These are phyloP conservation scores for Cassiopea xamachana DNA, from an alignment of 30 jellyfish, hydroid and myxozoan species.

Conservation along the genomic window DNA sequence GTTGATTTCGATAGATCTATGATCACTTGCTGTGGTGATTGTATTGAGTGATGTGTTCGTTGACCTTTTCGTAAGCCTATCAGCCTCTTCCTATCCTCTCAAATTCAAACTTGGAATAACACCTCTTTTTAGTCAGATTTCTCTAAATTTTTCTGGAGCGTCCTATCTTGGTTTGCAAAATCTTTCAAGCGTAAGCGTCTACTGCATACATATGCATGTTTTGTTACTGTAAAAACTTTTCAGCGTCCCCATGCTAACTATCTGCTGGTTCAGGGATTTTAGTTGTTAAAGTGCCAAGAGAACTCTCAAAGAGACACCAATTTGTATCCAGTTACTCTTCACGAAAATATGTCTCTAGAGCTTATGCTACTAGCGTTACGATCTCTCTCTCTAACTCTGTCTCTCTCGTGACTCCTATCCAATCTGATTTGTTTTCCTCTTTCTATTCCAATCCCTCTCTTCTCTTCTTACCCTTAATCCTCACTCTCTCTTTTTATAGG, in stretches of 20 bases:
- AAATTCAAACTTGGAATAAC: constrained; percentile 15
- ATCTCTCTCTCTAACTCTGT: too few species aligned
- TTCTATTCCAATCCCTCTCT: too few species aligned
- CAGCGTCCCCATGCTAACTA: background rate
- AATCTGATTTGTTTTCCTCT: too few species aligned
- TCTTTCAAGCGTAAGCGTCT: constrained; percentile 1
- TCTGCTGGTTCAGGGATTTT: too few species aligned
- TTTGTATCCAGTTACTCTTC: too few species aligned
- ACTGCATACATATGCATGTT: constrained; percentile 10
- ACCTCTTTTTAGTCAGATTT: constrained; percentile 4
- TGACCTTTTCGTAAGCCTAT: background rate
- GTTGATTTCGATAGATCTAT: background rate
- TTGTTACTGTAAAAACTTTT: constrained; percentile 4
- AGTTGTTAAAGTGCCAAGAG: too few species aligned
- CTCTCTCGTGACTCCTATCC: too few species aligned
- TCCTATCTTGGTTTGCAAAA: constrained; percentile 15
- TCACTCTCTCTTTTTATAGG: too few species aligned
- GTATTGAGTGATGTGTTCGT: background rate
- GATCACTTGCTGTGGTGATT: background rate
- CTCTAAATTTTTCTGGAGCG: constrained; percentile 13
- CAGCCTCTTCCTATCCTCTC: constrained; percentile 16
- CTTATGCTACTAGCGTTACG: too few species aligned
- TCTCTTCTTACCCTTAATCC: too few species aligned
- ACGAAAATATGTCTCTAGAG: too few species aligned
- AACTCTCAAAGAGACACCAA: too few species aligned